A percentile compares a stretch with the other conserved stretches of the same genome.
Evolutionary conservation across 2,797 vertebrate species (phyloP).

Genomic region (Streptopelia turtur): DNA sequence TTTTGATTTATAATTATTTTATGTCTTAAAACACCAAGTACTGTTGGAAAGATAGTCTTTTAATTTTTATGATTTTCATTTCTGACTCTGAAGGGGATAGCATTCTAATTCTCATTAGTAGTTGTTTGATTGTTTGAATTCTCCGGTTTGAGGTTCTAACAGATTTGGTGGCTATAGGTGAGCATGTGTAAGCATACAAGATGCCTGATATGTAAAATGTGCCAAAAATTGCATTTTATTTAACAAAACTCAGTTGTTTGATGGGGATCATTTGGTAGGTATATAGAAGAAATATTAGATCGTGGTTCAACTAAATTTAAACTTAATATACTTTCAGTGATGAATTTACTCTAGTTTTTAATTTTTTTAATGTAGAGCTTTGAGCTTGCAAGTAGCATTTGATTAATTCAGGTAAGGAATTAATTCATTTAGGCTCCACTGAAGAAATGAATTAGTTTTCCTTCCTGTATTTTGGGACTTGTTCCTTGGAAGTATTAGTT

Average conservation of each 20-base stretch:
- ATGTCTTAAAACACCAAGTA: neutral
- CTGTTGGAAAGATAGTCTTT: neutral
- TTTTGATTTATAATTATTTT: neutral
- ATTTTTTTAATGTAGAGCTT: slow-evolving; percentile 7
- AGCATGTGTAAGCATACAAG: neutral
- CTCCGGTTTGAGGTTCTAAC: neutral
- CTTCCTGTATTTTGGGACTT: neutral
- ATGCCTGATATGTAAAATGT: neutral
- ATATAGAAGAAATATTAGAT: neutral
- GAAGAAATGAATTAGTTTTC: slow-evolving; percentile 14
- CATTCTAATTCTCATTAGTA: neutral
- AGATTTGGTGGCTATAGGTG: neutral
- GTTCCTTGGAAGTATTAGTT: neutral
- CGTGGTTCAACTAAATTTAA: neutral
- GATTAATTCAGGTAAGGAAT: slow-evolving; percentile 24
- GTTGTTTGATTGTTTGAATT: neutral
- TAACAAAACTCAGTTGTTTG: neutral
- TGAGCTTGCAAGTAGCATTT: slow-evolving; percentile 15
- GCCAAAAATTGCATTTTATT: neutral
- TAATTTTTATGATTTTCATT: neutral
- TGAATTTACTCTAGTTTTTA: neutral
- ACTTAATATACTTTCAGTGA: neutral
- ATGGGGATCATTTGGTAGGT: neutral
- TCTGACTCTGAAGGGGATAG: neutral
- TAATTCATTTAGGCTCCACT: slow-evolving; percentile 25